Evolutionary conservation across 1,140 invertebrate genomes (phyloP).

Genomic region (Daktulosphaira vitifoliae): DNA sequence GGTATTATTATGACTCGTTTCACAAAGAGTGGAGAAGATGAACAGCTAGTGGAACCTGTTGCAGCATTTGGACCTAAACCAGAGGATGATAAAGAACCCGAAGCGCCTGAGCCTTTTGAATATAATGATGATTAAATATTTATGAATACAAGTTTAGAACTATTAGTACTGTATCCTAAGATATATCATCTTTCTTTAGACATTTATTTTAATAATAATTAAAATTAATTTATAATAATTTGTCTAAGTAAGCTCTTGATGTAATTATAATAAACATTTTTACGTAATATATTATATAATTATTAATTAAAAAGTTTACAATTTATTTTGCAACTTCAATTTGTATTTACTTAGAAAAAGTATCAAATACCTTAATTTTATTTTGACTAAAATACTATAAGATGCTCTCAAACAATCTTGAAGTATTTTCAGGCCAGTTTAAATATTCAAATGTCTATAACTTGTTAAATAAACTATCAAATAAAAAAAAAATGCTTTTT

Average conservation of each 20-base stretch:
- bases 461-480: no score
- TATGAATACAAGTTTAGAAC: neutral
- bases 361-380: no score
- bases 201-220: neutral
- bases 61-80: constrained; percentile 86
- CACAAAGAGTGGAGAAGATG: constrained; percentile 67
- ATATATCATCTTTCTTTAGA: constrained; percentile 2
- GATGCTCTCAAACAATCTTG: no score
- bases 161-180: neutral
- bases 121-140: constrained; percentile 70
- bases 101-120: constrained; percentile 94
- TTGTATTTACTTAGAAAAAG: no score
- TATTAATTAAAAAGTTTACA: no score
- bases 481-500: no score
- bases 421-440: no score
- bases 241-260: constrained; percentile 4
- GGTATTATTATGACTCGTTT: constrained; percentile 93
- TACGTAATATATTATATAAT: no score
- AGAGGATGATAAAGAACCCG: constrained; percentile 91
- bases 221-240: no score
- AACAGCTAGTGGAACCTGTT: constrained; percentile 89
- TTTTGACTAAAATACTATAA: no score
- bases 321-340: no score
- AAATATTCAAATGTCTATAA: no score
- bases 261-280: constrained; percentile 20